phyloP scores from a whole-genome alignment of 2,797 vertebrate genomes.

The Karalla daura region DNA sequence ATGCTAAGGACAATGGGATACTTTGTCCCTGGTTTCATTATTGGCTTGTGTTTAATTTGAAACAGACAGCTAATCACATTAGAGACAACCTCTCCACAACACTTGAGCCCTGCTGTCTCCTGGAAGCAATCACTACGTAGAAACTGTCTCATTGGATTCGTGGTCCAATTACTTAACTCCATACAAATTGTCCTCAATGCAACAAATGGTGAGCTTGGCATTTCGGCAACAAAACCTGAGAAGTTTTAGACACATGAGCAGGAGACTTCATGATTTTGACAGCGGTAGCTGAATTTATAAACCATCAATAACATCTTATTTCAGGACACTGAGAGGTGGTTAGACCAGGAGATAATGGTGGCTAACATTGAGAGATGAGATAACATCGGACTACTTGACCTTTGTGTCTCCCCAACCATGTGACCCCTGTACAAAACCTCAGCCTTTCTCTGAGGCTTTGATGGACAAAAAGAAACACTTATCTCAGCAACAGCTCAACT shows the following conservation, averaged over 20 bases:
- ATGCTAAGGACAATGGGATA: slow-evolving; percentile 75
- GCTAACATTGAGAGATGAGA: not conserved
- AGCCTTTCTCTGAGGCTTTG: too few relatives aligned
- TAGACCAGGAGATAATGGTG: not conserved
- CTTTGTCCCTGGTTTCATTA: slow-evolving; percentile 75
- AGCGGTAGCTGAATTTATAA: not conserved
- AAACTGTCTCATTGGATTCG: slow-evolving; percentile 70
- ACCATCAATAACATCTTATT: not conserved
- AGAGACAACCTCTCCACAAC: slow-evolving; percentile 72
- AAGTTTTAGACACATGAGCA: slow-evolving; percentile 31
- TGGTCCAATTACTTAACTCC: slow-evolving; percentile 66
- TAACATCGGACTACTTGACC: too few relatives aligned
- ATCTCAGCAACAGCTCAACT: too few relatives aligned
- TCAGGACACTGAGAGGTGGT: not conserved
- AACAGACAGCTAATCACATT: slow-evolving; percentile 82
- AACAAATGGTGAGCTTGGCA: slow-evolving; percentile 36
- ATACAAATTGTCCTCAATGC: slow-evolving; percentile 62
- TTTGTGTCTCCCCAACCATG: too few relatives aligned
- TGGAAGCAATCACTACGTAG: slow-evolving; percentile 70
- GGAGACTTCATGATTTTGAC: slow-evolving; percentile 14
- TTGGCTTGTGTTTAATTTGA: slow-evolving; percentile 79
- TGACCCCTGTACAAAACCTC: too few relatives aligned
- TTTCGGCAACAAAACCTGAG: slow-evolving; percentile 30
- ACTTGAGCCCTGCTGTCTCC: slow-evolving; percentile 64
- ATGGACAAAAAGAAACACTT: too few relatives aligned